Base-by-base conservation (phyloP, 1,140 invertebrate genomes). In the Lepidurus arcticus region DNA sequence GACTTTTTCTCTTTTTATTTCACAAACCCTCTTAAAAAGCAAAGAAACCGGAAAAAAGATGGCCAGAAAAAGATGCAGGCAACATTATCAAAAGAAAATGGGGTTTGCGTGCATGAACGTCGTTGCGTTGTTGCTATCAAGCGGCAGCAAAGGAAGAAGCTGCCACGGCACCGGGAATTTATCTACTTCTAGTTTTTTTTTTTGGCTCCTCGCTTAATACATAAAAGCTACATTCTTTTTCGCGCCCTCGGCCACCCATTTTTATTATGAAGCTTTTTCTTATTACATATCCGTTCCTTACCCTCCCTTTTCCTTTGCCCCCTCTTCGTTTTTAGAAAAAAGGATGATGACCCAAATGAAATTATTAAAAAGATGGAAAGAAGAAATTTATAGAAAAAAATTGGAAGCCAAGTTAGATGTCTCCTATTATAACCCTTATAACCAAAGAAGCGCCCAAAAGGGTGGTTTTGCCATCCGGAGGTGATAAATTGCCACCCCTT, bases 81-180 rank as follows among this genome's bases (percentile, higher is more conserved):
- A 65, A 21, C 21, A 65, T 21, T n/a, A 65, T 65, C 53, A 65
- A 65, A 65, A 65, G 53, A 65, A 65, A 47, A 65, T n/a, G 53
- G 53, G 53, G 53, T 65, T 65, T 65, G 53, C 53, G 53, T 65
- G 53, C 53, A 65, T 11, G 53, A 21, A 65, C 53, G 53, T 65
- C 53, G 53, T 65, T 65, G 53, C 53, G 53, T 65, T 21, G 53
- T 65, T 65, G 9, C 53, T 65, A 65, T 65, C 53, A 65, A 65
- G 53, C 53, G 53, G 53, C 53, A 21, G 53, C 53, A 65, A 65
- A 65, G 53, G 53, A 65, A 65, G 53, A 65, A 65, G 53, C 53
- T 65, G 53, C 53, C 53, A 65, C n/a, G 53, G 53, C 53, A 65
- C 53, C 53, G 53, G 53, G 53, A 65, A 65, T 65, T 65, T 65